These are phyloP conservation scores for Phaedon cochleariae DNA, from an alignment of 2,888 invertebrate genomes.

Conservation along the genomic window DNA sequence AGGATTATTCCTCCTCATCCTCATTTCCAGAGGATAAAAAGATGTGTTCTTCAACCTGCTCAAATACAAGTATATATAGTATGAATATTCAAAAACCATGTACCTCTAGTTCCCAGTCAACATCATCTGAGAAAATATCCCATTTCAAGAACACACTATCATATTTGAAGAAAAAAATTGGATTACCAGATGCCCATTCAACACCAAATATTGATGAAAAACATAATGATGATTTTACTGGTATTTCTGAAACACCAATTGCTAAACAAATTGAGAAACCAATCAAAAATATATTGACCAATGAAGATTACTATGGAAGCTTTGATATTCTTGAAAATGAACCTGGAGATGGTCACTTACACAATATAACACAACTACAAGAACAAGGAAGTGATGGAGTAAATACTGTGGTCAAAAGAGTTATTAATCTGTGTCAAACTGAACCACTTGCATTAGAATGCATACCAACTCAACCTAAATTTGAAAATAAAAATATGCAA, in stretches of 20 bases:
- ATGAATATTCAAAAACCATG: constrained; percentile 7
- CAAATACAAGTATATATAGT: constrained; percentile 16
- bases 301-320: not conserved
- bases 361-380: not conserved
- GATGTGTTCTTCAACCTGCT: not conserved
- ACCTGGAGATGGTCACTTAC: not conserved
- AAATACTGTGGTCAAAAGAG: constrained; percentile 31
- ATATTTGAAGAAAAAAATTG: constrained; percentile 53
- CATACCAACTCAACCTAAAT: constrained; percentile 20
- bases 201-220: constrained; percentile 57
- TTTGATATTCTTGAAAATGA: not conserved
- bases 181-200: constrained; percentile 66
- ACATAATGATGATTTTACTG: constrained; percentile 1
- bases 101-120: constrained; percentile 27
- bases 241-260: constrained; percentile 23
- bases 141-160: constrained; percentile 40
- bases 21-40: constrained; percentile 19
- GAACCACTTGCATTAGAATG: constrained; percentile 53
- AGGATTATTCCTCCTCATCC: constrained; percentile 19
- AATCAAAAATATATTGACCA: no score
- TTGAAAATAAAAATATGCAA: constrained; percentile 9
- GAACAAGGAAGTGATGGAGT: constrained; percentile 3
- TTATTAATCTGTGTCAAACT: constrained; percentile 48
- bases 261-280: constrained; percentile 21
- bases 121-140: constrained; percentile 28